A percentile compares a stretch with the other conserved stretches of the same genome.
phyloP scores from a whole-genome alignment of 2,888 invertebrate species.

The Congeria kusceri region DNA sequence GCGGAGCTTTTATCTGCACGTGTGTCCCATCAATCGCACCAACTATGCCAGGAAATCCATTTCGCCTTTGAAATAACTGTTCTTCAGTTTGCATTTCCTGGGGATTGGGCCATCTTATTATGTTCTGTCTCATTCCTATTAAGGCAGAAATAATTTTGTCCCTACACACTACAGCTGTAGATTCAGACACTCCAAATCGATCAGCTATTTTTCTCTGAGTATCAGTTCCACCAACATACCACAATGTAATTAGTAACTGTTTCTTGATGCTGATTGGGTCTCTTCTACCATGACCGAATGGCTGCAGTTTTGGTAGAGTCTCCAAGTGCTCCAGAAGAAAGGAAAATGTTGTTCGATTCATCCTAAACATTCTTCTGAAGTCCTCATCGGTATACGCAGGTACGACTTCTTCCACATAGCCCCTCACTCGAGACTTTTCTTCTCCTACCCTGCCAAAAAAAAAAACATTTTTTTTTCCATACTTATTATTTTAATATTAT shows the following conservation, averaged over 20 bases:
- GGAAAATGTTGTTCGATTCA: no score
- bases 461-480: no score
- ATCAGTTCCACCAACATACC: constrained; percentile 1
- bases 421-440: constrained; percentile 26
- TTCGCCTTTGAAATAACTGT: no score
- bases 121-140: constrained; percentile 16
- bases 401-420: constrained; percentile 33
- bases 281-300: no score
- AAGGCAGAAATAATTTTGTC: constrained; percentile 24
- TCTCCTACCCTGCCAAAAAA: neutral
- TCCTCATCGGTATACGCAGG: no score
- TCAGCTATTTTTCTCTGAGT: constrained; percentile 35
- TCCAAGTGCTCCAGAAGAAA: constrained; percentile 22
- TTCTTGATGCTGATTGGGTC: no score
- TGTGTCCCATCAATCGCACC: no score
- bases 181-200: constrained; percentile 41
- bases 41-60: no score
- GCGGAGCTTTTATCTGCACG: no score
- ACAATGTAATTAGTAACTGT: no score
- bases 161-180: constrained; percentile 27
- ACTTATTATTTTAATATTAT: no score
- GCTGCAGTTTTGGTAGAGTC: constrained; percentile 20
- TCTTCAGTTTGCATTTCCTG: constrained; percentile 13
- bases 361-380: no score
- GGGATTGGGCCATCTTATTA: constrained; percentile 39